A percentile compares a stretch with the other conserved stretches of the same genome.
phyloP scores from a whole-genome alignment of 2,888 invertebrate genomes.

The Lumbricus terrestris region DNA sequence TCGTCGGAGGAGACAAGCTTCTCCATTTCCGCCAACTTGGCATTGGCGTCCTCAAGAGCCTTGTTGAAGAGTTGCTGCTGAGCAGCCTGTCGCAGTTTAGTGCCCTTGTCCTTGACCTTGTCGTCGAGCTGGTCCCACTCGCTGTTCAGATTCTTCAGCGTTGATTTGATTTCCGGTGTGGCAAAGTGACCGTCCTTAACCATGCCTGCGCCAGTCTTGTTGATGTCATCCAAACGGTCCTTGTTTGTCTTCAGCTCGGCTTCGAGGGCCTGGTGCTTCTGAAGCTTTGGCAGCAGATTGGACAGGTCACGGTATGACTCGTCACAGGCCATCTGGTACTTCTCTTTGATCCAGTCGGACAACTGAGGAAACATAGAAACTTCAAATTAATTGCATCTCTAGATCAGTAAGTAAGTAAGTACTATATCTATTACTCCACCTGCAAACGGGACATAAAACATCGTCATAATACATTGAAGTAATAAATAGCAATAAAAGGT shows the following conservation, averaged over 20 bases:
- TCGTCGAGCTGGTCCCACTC: slow-evolving; percentile 76
- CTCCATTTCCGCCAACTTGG: slow-evolving; percentile 81
- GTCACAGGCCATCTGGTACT: slow-evolving; percentile 84
- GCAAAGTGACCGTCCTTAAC: slow-evolving; percentile 69
- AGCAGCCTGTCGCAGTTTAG: slow-evolving; percentile 74
- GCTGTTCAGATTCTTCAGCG: slow-evolving; percentile 71
- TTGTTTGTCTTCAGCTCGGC: slow-evolving; percentile 62
- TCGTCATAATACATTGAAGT: no score
- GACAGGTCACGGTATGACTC: slow-evolving; percentile 87
- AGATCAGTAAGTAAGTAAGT: no score
- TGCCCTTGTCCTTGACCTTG: slow-evolving; percentile 67
- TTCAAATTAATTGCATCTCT: neutral
- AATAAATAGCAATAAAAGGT: no score
- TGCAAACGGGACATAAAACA: no score
- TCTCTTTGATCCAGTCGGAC: slow-evolving; percentile 85
- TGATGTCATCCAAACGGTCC: slow-evolving; percentile 57
- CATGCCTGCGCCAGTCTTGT: slow-evolving; percentile 39
- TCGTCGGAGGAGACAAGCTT: slow-evolving; percentile 72
- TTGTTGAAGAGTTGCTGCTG: slow-evolving; percentile 68
- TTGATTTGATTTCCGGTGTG: slow-evolving; percentile 69
- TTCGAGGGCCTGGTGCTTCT: slow-evolving; percentile 63
- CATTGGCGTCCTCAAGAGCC: slow-evolving; percentile 82
- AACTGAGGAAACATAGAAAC: slow-evolving; percentile 53
- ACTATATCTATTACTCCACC: no score
- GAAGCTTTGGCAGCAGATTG: slow-evolving; percentile 65